Evolutionary conservation across 2,888 invertebrate genomes (phyloP), one percentile per base, ranked within the genome.

Genomic region (Nomada ruficornis): DNA sequence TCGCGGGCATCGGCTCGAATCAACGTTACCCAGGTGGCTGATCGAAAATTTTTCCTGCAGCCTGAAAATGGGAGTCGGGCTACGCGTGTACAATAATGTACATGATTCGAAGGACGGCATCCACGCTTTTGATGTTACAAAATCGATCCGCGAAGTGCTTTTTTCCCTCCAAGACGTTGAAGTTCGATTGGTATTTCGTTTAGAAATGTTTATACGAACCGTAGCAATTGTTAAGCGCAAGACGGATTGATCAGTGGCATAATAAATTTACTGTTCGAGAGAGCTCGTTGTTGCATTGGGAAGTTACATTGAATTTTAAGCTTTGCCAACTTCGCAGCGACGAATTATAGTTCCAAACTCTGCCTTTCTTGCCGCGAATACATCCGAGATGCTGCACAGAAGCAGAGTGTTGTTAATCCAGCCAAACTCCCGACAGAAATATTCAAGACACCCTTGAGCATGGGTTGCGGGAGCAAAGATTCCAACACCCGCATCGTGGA

Each of bases 11-110:
- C 3, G 44, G 18, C 44, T 26, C 50, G 64, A 78, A 74, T 81
- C 78, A 78, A 74, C 78, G 78, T 74, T 81, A 55, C 59, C 73
- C 64, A 77, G 73, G 63, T 68, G 80, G 57, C 57, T 77, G 77
- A 75, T 75, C 78, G 74, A 69, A 79, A 74, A 74, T 65, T 69
- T 79, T 64, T 57, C 44, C 64, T 52, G 54, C 72, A 11, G 47
- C 47, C 18, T 18, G 44, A 18, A 65, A 60, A 64, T 9, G 64
- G n/a, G 15, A 29, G 29, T 15, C 44, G 20, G 20, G 23, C n/a
- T 42, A 50, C 52, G 50, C 7, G 36, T 7, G 36, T 36, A 36
- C 5, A 36, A 36, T 36, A 36, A 36, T 7, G 7, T 36, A 7
- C 36, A 5, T 7, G 7, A 36, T 50, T 73, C 57, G 23, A 26